Percentiles rank a stretch among this genome's conserved stretches.
These are phyloP conservation scores for Megathymus violae DNA, from an alignment of 1,140 invertebrate species.

Conservation along the genomic window DNA sequence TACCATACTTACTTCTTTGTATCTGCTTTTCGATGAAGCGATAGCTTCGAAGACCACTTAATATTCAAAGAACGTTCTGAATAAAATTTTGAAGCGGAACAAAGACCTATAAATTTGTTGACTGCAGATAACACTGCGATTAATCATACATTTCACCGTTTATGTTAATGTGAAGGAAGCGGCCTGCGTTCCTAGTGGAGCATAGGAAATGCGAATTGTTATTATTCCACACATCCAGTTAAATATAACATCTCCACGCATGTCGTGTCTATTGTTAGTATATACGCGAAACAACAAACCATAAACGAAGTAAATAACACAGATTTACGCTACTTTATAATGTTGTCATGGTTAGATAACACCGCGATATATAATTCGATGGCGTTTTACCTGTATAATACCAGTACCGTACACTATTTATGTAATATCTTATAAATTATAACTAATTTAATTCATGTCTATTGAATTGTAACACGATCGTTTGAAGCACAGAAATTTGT, in stretches of 20 bases:
- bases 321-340: not conserved
- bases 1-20: no score
- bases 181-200: conserved; percentile 1
- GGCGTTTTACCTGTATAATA: not conserved
- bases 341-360: conserved; percentile 6
- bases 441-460: not conserved
- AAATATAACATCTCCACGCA: not conserved
- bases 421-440: not conserved
- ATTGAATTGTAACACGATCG: no score
- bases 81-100: conserved; percentile 10
- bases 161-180: conserved; percentile 7
- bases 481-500: no score
- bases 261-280: conserved; percentile 4
- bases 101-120: conserved; percentile 16
- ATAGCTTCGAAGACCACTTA: not conserved
- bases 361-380: not conserved
- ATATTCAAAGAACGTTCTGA: conserved; percentile 3
- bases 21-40: not conserved
- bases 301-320: not conserved
- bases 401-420: not conserved
- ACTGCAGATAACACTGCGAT: conserved; percentile 3
- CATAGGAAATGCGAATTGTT: conserved; percentile 12
- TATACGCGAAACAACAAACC: not conserved
- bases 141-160: conserved; percentile 13
- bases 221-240: conserved; percentile 11